Base-by-base conservation (phyloP, 2,797 vertebrate species). In the Myoxocephalus aenaeus region DNA sequence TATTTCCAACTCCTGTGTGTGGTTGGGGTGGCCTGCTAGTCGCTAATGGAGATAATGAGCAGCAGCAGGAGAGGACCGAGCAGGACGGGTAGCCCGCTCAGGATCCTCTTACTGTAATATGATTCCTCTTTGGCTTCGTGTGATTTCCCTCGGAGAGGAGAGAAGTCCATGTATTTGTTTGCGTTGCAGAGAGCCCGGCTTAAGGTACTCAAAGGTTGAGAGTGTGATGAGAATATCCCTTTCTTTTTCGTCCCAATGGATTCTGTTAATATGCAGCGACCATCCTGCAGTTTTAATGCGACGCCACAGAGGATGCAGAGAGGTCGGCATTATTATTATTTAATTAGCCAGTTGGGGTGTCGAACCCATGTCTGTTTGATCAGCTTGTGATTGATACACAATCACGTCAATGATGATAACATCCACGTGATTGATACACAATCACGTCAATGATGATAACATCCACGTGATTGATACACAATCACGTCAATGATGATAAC, bases 71-170 rank as follows among this genome's bases (percentile, higher is more conserved):
- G 50, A n/a, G 68, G 62, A 70, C 54, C 27, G 46, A 59, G 34
- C 51, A 64, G 59, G 48, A 42, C 48, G 25, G 25, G 40, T 7
- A 44, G 66, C n/a, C n/a, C n/a, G n/a, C 38, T 1, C 22, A 8
- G 65, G 87, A 74, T 93, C 86, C 10, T 56, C 15, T 90, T 90
- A 80, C 89, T 77, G 91, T 69, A 89, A 92, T 25, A 15, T 44
- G 90, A 94, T 44, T 66, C 87, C 32, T 14, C 46, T 66, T n/a
- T 17, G 17, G 59, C 58, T 67, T 11, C 32, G 42, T 58, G 74
- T 50, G 42, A 46, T 59, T 25, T 53, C n/a, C 13, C 17, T 7
- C 4, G 18, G 20, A 58, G 44, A 80, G 56, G 66, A 3, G 6
- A 82, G 17, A 3, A 25, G 2, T 27, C 12, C 1, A 0, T 67